Conservation (phyloP, 2,797 vertebrate species). For the Premnoplex brunnescens region DNA sequence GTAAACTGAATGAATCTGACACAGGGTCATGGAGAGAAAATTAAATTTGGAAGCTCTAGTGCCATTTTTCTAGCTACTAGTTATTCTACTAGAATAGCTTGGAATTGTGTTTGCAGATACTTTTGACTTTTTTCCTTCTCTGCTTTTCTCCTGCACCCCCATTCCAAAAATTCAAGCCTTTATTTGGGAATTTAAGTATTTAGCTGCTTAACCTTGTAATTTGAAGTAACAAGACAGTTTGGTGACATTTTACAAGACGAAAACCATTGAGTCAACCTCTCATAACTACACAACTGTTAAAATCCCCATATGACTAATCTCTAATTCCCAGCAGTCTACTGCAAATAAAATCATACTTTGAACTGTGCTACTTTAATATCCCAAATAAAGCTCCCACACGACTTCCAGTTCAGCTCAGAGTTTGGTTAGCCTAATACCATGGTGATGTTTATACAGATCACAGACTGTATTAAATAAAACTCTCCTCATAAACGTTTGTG, state of each 20-base stretch:
- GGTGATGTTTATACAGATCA: neutral
- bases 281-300: constrained; percentile 63
- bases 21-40: constrained; percentile 60
- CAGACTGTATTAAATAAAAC: constrained; percentile 1
- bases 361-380: constrained; percentile 49
- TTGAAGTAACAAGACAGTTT: constrained; percentile 65
- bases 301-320: constrained; percentile 69
- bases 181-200: constrained; percentile 28
- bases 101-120: constrained; percentile 4
- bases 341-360: constrained; percentile 68
- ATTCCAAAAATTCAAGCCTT: neutral
- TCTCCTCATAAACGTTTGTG: neutral
- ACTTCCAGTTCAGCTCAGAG: constrained; percentile 9
- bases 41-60: constrained; percentile 40
- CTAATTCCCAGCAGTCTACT: constrained; percentile 62
- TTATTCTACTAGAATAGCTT: neutral
- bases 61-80: constrained; percentile 43
- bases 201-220: constrained; percentile 55
- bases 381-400: constrained; percentile 47
- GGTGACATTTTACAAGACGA: constrained; percentile 66
- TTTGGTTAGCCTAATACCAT: neutral
- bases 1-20: constrained; percentile 46
- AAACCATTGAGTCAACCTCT: constrained; percentile 67
- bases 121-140: neutral
- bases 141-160: neutral